Base-by-base conservation (phyloP, 2,113 vertebrate species). In the Lontra canadensis region DNA sequence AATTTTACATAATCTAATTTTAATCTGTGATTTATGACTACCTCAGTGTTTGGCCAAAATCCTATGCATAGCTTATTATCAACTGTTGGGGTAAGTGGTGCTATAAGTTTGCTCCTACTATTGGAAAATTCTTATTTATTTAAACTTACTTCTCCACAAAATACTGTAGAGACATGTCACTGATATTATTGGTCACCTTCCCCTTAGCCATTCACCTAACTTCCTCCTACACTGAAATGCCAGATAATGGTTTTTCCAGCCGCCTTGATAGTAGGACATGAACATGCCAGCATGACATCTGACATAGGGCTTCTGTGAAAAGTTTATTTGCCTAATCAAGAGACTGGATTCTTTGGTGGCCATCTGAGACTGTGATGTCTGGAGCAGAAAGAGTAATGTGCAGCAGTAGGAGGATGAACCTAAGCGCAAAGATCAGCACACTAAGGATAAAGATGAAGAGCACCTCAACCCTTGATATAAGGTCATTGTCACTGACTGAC, bases 41-140 rank as follows among this genome's bases (percentile, higher is more conserved):
- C 42, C 15, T 88, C 90, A 94, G 82, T 71, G 21, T 88, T 44
- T 67, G 3, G 31, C 42, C 42, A 90, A 96, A 95, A 88, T 80
- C 39, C 17, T 76, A 83, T 2, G 15, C 57, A 79, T 3, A 85
- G 47, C 18, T 88, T 93, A 49, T 7, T 7, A 87, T 52, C 36
- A 73, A 85, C 25, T 83, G 26, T 39, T 87, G 17, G 49, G 29
- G 4, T 79, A 86, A 96, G 44, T 31, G 88, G 42, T 74, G 36
- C 59, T 88, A 49, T 88, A 88, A 76, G 21, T 63, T 12, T 83
- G 39, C 65, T 59, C 81, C 29, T 55, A 59, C 49, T 89, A 39
- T 29, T n/a, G 82, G 47, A 73, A 94, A 93, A 92, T 61, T 94
- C 79, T 83, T 39, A 81, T 80, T 93, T 85, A 94, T 90, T 89